phyloP scores from a whole-genome alignment of 2,888 invertebrate genomes.

The Tenthredo livida region DNA sequence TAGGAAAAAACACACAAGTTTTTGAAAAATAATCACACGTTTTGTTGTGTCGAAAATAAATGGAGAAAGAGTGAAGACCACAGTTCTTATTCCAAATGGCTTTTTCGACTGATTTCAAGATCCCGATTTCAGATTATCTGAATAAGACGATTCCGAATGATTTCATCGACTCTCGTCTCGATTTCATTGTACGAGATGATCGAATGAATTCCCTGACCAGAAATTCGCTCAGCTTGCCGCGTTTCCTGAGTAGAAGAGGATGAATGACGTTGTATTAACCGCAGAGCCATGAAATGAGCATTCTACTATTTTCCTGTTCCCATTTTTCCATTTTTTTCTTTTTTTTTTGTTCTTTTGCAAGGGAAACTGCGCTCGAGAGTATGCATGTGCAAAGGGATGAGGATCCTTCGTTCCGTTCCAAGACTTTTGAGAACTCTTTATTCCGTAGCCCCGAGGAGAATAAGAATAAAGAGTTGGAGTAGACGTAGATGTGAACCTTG shows the following conservation, averaged over 20 bases:
- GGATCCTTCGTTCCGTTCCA: background rate
- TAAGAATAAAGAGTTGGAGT: background rate
- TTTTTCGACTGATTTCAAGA: too few relatives aligned
- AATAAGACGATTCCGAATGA: too few relatives aligned
- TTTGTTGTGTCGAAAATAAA: background rate
- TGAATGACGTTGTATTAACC: background rate
- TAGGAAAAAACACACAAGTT: background rate
- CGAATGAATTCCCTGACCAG: too few relatives aligned
- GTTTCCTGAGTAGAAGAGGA: background rate
- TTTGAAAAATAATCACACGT: background rate
- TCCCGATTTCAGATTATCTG: too few relatives aligned
- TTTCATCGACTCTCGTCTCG: too few relatives aligned
- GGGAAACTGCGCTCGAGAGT: background rate
- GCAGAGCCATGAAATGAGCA: background rate
- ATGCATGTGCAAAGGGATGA: background rate
- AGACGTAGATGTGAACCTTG: background rate
- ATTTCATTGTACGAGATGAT: too few relatives aligned
- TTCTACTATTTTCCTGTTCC: background rate
- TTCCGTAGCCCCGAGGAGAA: background rate
- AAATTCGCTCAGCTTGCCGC: too few relatives aligned
- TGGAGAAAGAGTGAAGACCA: too few relatives aligned
- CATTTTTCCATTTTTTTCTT: too few relatives aligned
- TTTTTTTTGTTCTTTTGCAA: background rate
- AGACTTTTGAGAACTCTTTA: conserved; percentile 1
- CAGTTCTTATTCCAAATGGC: too few relatives aligned